Base-by-base conservation (phyloP, 2,113 vertebrate genomes). In the Leucosticte australis region DNA sequence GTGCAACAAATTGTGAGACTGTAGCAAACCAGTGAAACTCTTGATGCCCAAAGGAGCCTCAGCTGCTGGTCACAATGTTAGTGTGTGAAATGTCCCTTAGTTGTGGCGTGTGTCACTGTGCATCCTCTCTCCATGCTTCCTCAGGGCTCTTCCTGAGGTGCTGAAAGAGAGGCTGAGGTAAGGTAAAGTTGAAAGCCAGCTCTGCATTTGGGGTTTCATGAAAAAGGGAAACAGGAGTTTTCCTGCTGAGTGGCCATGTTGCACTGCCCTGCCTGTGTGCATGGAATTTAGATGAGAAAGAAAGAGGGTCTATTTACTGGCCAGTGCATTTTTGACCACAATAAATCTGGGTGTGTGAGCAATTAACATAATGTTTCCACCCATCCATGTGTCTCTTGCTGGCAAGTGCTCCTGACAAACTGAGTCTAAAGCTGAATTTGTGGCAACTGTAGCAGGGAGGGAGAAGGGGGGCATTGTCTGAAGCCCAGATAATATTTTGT, bases 341-440 rank as follows among this genome's bases (percentile, higher is more conserved):
- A 73, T 95, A 93, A 95, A 96, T 82, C 78, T 94, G 86, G 67
- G 74, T 46, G 74, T 85, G 89, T 59, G 90, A 90, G 71, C 69
- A 67, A 93, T 96, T 95, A 94, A n/a, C 94, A 89, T 94, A 83
- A 84, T 57, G 93, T 89, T 90, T 96, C 79, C 88, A 92, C 64
- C 88, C 88, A 76, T 89, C 62, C 70, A 56, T 84, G 80, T 90
- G 62, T 87, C 77, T 47, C 70, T 92, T 17, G 24, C 47, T 42
- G 71, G 53, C 65, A 89, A 92, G 42, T 2, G 7, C 44, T 77
- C 50, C 11, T 44, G 80, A 76, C 24, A 49, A 69, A 33, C 62
- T 79, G 69, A 60, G 62, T 55, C 31, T 62, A 67, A 73, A 83
- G 67, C 74, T 91, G 92, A 96, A 86, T 95, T 93, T 93, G 79